Percentiles rank a stretch among this genome's conserved stretches.
Evolutionary conservation across 2,113 vertebrate species (phyloP).

Genomic region (Microcebus lehilahytsara): DNA sequence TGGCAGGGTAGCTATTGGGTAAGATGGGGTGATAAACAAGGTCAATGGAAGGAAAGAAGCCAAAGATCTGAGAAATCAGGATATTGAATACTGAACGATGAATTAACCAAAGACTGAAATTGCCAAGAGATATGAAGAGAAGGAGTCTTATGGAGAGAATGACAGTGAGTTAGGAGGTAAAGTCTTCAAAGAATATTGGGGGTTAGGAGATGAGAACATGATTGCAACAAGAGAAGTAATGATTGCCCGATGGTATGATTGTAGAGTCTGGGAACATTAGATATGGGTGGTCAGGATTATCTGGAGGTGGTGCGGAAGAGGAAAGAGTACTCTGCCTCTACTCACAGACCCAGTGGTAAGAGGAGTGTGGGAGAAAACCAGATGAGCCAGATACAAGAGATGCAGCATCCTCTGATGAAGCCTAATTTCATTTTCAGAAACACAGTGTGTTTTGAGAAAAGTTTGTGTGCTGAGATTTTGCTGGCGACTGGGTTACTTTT

Average conservation of each 20-base stretch:
- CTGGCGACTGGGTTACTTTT: neutral
- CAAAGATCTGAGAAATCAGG: neutral
- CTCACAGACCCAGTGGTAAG: neutral
- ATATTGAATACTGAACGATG: neutral
- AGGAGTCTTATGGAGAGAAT: neutral
- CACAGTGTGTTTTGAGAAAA: neutral
- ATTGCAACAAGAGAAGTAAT: neutral
- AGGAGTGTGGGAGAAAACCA: neutral
- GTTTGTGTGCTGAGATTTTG: accelerated
- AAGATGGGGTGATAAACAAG: neutral
- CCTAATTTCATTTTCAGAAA: neutral
- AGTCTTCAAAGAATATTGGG: neutral
- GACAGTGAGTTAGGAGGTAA: neutral
- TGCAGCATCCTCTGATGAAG: neutral
- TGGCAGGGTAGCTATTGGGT: neutral
- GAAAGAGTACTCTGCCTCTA: neutral
- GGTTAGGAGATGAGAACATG: neutral
- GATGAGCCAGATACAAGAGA: neutral
- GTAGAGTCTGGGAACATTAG: too few species aligned
- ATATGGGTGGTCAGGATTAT: neutral
- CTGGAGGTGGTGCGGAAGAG: neutral
- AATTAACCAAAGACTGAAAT: neutral
- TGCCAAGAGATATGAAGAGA: neutral
- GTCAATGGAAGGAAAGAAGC: neutral
- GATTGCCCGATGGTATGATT: neutral